Conservation (phyloP, 2,113 vertebrate species). For the Daboia siamensis region DNA sequence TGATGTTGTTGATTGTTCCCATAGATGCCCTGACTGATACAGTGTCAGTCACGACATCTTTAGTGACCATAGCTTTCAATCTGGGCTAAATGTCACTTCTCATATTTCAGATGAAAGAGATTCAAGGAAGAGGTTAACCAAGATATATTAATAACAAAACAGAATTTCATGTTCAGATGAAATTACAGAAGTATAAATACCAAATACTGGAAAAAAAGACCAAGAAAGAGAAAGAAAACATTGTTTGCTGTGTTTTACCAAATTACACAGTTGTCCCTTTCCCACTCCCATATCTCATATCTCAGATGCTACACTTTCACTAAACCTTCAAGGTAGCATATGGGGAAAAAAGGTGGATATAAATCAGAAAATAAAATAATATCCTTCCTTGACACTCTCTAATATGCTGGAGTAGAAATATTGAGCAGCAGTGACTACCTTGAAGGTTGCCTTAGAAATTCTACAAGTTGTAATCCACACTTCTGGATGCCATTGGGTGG, state of each 20-base stretch:
- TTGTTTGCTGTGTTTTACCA: neutral
- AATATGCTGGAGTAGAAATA: neutral
- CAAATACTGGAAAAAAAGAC: neutral
- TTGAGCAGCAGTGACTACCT: neutral
- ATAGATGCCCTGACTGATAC: neutral
- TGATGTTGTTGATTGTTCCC: neutral
- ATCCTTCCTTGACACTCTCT: neutral
- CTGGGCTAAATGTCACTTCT: fast-evolving
- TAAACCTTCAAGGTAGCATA: neutral
- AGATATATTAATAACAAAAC: neutral
- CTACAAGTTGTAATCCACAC: neutral
- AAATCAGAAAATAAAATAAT: neutral
- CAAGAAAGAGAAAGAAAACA: neutral
- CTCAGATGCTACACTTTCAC: neutral
- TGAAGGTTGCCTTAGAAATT: neutral
- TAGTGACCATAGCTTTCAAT: slow-evolving; percentile 17
- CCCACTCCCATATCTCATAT: neutral
- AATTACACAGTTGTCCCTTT: neutral
- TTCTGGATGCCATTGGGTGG: neutral
- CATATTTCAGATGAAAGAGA: neutral
- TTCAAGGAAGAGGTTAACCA: neutral
- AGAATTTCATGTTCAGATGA: neutral
- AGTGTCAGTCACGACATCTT: slow-evolving; percentile 17
- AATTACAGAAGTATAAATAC: neutral
- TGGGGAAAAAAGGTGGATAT: neutral